These are phyloP conservation scores for Perca fluviatilis DNA, from an alignment of 2,113 vertebrate species.

Conservation along the genomic window DNA sequence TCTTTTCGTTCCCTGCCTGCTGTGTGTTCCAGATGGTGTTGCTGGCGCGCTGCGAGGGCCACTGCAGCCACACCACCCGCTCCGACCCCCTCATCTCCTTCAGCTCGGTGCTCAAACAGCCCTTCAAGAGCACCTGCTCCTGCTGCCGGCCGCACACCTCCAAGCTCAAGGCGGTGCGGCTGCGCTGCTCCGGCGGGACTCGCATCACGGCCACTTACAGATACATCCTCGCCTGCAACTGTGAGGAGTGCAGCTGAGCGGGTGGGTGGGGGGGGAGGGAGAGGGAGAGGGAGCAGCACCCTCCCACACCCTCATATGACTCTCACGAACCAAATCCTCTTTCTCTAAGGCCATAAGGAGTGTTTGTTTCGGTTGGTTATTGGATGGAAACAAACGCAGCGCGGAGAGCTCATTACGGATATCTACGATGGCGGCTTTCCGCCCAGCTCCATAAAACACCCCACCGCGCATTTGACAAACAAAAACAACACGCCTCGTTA, in stretches of 20 bases:
- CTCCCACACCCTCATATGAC: slow-evolving; percentile 26
- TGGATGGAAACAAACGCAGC: slow-evolving; percentile 42
- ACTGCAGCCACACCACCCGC: slow-evolving; percentile 93
- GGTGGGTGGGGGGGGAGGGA: neutral
- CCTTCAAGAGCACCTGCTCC: slow-evolving; percentile 94
- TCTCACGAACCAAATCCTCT: slow-evolving; percentile 28
- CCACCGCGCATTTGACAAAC: slow-evolving; percentile 36
- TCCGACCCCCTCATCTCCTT: slow-evolving; percentile 97
- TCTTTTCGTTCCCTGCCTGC: neutral
- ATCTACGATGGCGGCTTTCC: slow-evolving; percentile 19
- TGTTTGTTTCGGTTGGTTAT: slow-evolving; percentile 43
- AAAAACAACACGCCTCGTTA: slow-evolving; percentile 61
- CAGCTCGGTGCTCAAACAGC: slow-evolving; percentile 95
- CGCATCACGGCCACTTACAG: slow-evolving; percentile 96
- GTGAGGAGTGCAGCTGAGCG: slow-evolving; percentile 93
- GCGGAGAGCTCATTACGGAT: slow-evolving; percentile 44
- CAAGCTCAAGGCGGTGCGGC: slow-evolving; percentile 95
- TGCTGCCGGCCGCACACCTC: slow-evolving; percentile 98
- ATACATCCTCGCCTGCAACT: slow-evolving; percentile 98
- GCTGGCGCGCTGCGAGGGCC: slow-evolving; percentile 95
- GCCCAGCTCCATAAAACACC: slow-evolving; percentile 39
- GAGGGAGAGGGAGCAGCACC: neutral
- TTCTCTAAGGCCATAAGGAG: slow-evolving; percentile 30
- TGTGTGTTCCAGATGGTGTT: slow-evolving; percentile 91
- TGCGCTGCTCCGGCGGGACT: slow-evolving; percentile 92